Conservation (phyloP, 1,140 invertebrate genomes). For the Caenorhabditis brenneri region DNA sequence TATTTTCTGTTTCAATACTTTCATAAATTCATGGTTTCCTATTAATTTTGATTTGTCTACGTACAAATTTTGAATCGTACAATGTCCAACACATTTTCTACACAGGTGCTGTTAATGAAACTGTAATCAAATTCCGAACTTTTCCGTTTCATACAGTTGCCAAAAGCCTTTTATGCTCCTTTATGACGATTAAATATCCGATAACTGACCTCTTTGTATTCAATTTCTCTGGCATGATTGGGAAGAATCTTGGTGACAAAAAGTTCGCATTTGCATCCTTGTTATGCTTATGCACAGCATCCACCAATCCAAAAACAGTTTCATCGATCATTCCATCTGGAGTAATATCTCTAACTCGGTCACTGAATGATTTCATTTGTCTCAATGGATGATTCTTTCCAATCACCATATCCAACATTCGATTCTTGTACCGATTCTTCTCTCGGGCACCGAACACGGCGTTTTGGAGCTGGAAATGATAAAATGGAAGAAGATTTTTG, state of each 20-base stretch:
- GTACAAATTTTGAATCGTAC: too few species aligned
- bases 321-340: slow-evolving; percentile 46
- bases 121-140: too few species aligned
- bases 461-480: slow-evolving; percentile 47
- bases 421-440: slow-evolving; percentile 47
- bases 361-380: slow-evolving; percentile 41
- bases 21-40: too few species aligned
- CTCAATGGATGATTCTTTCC: slow-evolving; percentile 51
- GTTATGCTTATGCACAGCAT: slow-evolving; percentile 35
- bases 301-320: slow-evolving; percentile 44
- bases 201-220: slow-evolving; percentile 41
- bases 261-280: slow-evolving; percentile 47
- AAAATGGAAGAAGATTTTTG: too few species aligned
- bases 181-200: too few species aligned
- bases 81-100: too few species aligned
- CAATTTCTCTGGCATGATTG: slow-evolving; percentile 45
- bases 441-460: slow-evolving; percentile 37
- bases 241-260: slow-evolving; percentile 48
- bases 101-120: too few species aligned
- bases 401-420: slow-evolving; percentile 55
- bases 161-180: too few species aligned
- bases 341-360: slow-evolving; percentile 32
- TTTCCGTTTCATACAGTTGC: too few species aligned
- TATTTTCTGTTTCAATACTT: too few species aligned
- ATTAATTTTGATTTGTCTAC: too few species aligned